Evolutionary conservation across 1,140 invertebrate genomes (phyloP).

Genomic region (Drosophila bocki): DNA sequence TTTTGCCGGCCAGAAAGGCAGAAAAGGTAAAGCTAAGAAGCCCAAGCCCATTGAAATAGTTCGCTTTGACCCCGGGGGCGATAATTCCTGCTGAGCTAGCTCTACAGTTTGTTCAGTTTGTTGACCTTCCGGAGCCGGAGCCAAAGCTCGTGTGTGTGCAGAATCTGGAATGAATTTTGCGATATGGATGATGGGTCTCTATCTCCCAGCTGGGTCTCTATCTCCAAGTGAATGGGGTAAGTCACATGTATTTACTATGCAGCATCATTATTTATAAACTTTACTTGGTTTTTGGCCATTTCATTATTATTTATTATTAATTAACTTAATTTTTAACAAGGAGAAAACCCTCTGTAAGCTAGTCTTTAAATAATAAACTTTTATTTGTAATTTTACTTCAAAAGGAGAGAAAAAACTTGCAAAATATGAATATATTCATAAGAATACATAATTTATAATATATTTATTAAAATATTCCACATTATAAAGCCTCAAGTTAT

Average conservation of each 20-base stretch:
- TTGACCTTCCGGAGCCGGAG: conserved; percentile 55
- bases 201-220: conserved; percentile 1
- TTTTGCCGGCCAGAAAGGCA: conserved; percentile 17
- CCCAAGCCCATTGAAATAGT: conserved; percentile 21
- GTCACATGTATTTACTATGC: background rate
- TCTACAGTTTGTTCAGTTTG: conserved; percentile 55
- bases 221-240: conserved; percentile 6
- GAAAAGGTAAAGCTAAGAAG: conserved; percentile 3
- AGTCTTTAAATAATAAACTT: no score
- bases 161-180: conserved; percentile 49
- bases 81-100: conserved; percentile 36
- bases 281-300: background rate
- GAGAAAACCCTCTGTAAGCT: no score
- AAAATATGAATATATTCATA: no score
- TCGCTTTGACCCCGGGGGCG: conserved; percentile 64
- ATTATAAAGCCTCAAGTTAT: background rate
- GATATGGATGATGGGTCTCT: conserved; percentile 24
- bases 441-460: background rate
- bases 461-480: no score
- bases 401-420: background rate
- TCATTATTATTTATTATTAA: no score
- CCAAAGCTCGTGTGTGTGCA: conserved; percentile 49
- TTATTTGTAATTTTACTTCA: background rate
- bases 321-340: no score
- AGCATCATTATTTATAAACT: background rate